phyloP scores from a whole-genome alignment of 2,797 vertebrate species.

The Micropoecilia bifurca region DNA sequence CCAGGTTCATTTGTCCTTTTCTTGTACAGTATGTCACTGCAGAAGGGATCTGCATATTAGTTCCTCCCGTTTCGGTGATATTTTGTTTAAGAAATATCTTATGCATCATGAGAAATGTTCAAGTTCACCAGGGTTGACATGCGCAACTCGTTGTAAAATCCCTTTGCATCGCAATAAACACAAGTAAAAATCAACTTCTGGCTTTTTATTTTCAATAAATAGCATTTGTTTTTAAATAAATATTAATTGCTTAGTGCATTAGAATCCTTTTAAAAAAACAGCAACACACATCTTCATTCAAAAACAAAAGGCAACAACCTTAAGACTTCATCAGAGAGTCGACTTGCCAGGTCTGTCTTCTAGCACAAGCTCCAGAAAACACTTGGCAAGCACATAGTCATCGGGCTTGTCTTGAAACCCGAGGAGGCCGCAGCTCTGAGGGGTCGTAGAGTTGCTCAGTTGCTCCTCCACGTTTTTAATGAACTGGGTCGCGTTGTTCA shows the following conservation, averaged over 20 bases:
- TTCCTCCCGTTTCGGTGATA: conserved; percentile 31
- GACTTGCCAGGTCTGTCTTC: conserved; percentile 10
- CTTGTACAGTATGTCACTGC: conserved; percentile 40
- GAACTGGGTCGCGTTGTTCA: rapidly evolving
- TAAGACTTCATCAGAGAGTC: not conserved
- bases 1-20: conserved; percentile 31
- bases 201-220: conserved; percentile 39
- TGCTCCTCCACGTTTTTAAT: rapidly evolving
- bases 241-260: conserved; percentile 1
- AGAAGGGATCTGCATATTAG: conserved; percentile 33
- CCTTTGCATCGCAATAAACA: conserved; percentile 55
- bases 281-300: not conserved
- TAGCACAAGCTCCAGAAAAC: conserved; percentile 41
- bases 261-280: not conserved
- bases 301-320: conserved; percentile 4
- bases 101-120: conserved; percentile 28
- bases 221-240: conserved; percentile 17
- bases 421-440: not conserved
- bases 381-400: too few species aligned
- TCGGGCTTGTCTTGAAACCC: rapidly evolving
- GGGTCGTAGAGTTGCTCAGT: rapidly evolving
- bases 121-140: conserved; percentile 23
- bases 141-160: conserved; percentile 21
- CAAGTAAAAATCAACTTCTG: conserved; percentile 1
- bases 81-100: conserved; percentile 54